Evolutionary conservation across 2,113 vertebrate genomes (phyloP).

Genomic region (Erinaceus europaeus): DNA sequence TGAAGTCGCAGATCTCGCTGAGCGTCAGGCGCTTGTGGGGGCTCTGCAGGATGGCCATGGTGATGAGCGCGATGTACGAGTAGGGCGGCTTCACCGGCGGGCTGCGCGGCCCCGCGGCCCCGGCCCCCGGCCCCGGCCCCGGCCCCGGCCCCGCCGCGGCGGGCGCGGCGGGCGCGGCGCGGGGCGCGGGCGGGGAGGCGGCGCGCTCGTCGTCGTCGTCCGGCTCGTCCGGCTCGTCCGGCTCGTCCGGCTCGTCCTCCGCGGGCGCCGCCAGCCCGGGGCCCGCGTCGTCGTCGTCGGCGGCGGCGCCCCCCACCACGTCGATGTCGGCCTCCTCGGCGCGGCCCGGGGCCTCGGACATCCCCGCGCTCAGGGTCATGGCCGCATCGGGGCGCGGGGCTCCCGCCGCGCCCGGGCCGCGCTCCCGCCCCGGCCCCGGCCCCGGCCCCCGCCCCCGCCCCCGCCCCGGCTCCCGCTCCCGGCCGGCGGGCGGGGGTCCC

Average conservation of each 20-base stretch:
- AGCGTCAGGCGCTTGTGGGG: constrained; percentile 94
- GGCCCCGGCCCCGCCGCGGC: constrained; percentile 71
- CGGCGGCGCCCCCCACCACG: constrained; percentile 93
- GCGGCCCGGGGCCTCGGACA: constrained; percentile 93
- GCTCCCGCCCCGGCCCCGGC: constrained; percentile 33
- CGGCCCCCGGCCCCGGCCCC: constrained; percentile 81
- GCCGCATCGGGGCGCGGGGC: constrained; percentile 73
- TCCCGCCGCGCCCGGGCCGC: constrained; percentile 2
- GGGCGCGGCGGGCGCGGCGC: constrained; percentile 53
- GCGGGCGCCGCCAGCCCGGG: constrained; percentile 76
- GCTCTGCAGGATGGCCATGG: constrained; percentile 95
- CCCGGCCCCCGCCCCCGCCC: constrained; percentile 89
- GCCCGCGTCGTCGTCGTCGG: constrained; percentile 86
- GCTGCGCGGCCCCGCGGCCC: constrained; percentile 82
- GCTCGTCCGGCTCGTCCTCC: constrained; percentile 78
- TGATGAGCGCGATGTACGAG: constrained; percentile 96
- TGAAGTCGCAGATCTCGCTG: constrained; percentile 98
- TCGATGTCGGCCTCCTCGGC: constrained; percentile 96
- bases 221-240: constrained; percentile 92
- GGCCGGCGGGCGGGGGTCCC: not conserved
- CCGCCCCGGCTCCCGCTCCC: constrained; percentile 43
- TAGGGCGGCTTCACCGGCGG: constrained; percentile 93
- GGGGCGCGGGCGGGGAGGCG: constrained; percentile 83
- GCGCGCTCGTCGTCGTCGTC: constrained; percentile 88
- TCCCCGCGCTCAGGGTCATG: constrained; percentile 96